Evolutionary conservation across 2,888 invertebrate genomes (phyloP), one percentile per base, ranked within the genome.

Genomic region (Hirudinaria manillensis): DNA sequence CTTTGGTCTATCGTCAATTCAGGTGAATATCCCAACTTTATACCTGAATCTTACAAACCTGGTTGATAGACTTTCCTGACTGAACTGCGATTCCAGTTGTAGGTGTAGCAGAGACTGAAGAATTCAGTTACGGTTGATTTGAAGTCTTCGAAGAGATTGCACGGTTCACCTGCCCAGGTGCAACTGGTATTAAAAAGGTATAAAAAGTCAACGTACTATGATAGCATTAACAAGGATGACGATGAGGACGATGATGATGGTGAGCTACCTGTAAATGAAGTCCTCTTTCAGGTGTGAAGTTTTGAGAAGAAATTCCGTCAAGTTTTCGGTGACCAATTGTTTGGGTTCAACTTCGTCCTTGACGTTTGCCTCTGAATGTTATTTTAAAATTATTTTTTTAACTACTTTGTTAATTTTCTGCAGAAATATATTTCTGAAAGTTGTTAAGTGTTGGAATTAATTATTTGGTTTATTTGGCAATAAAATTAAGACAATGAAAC

Each of bases 51-150:
- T 36, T 6, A 21, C 53, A 7, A 16, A 72, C 72, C 72, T 32
- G 72, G 72, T 55, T 72, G 72, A 32, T 72, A 55, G 27, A 72
- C 72, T 53, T 55, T 51, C 27, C 55, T 72, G 32, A 72, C 51
- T 24, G 51, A 27, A 7, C 24, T 72, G 3, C n/a, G 27, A 19
- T 72, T 72, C 72, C 72, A 75, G 70, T 79, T 80, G 76, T 80
- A 80, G 4, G 78, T 80, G 68, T 80, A 80, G 74, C 80, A 80
- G 21, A 77, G 56, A n/a, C n/a, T 38, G 72, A 72, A 72, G n/a
- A 72, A 55, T 16, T 51, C 72, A 13, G 51, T 24, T 7, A 72
- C 4, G 24, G 45, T 72, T 21, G 32, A 38, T 55, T 55, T 72
- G 32, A 72, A 53, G 21, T 72, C 72, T 27, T 53, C 10, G 7